Base-by-base conservation (phyloP, 2,888 invertebrate genomes). In the Lasioglossum morio region DNA sequence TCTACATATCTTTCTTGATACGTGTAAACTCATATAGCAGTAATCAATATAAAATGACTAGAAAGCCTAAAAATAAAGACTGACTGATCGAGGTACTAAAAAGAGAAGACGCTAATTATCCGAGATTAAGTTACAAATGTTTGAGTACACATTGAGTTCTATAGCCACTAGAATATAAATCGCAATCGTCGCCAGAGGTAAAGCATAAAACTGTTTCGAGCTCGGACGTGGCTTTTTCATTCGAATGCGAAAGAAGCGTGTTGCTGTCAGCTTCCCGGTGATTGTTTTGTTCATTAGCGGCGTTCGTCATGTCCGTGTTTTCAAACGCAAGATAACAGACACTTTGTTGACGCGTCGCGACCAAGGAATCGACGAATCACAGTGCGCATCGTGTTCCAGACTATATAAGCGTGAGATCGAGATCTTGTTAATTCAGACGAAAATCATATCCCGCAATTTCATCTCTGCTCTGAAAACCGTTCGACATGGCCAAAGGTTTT, bases 401-500 rank as follows among this genome's bases (percentile, higher is more conserved):
- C 63, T 88, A 90, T 89, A 88, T 84, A 90, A 87, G 83, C 81
- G 40, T 30, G 79, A 40, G 30, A 30, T 48, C 46, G 66, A 12
- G 76, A 16, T 30, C 46, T n/a, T 4, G 8, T 2, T 27, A 37
- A 74, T 78, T 72, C 90, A 88, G 82, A 89, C 34, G 66, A 80
- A 85, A 76, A 72, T 34, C 40, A 12, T 63, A 40, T 2, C 66
- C 73, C 27, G 12, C 40, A 72, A 72, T 83, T 84, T 57, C 69
- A 70, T 77, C 34, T 46, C 19, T 30, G 27, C 30, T 16, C 12
- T 10, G 19, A 23, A 30, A 16, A 27, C 7, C 34, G 60, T 19
- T 1, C 43, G 37, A 30, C 63, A 83, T 81, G 81, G 2, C 27
- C n/a, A 73, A 72, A 70, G 60, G 63, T 30, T 53, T 37, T 5